These are phyloP conservation scores for Distichodus sexfasciatus DNA, from an alignment of 2,797 vertebrate genomes.

Conservation along the genomic window DNA sequence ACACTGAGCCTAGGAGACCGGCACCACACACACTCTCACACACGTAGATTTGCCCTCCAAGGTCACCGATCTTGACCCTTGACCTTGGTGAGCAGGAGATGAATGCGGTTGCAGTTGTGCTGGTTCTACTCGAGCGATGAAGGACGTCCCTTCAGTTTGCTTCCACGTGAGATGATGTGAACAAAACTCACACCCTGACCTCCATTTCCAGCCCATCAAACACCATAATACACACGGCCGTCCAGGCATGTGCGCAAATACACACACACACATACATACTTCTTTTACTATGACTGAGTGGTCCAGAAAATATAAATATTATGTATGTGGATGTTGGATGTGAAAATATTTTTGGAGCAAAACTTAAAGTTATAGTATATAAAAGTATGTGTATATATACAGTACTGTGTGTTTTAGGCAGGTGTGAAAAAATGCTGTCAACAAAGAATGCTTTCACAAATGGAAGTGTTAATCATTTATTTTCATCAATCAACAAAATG, in stretches of 20 bases:
- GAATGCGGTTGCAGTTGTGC: constrained; percentile 33
- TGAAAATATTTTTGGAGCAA: too few species aligned
- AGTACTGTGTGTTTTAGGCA: too few species aligned
- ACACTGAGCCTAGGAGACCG: background rate
- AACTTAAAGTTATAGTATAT: too few species aligned
- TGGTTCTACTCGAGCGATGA: constrained; percentile 52
- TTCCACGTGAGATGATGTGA: constrained; percentile 35
- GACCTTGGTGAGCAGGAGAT: constrained; percentile 34
- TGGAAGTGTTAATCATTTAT: too few species aligned
- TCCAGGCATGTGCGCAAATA: too few species aligned
- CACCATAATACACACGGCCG: too few species aligned
- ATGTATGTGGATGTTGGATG: too few species aligned
- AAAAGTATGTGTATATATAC: too few species aligned
- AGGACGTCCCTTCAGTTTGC: constrained; percentile 66
- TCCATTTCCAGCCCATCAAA: constrained; percentile 1
- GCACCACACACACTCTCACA: background rate
- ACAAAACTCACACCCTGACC: background rate
- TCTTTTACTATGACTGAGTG: background rate
- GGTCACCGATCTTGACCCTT: constrained; percentile 54
- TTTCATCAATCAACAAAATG: too few species aligned
- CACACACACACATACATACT: background rate
- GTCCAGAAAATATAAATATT: too few species aligned
- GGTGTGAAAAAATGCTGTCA: too few species aligned
- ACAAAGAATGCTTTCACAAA: too few species aligned
- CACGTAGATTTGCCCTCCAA: constrained; percentile 16